A percentile compares a stretch with the other conserved stretches of the same genome.
Evolutionary conservation across 2,888 invertebrate species (phyloP).

Genomic region (Halictus quadricinctus): DNA sequence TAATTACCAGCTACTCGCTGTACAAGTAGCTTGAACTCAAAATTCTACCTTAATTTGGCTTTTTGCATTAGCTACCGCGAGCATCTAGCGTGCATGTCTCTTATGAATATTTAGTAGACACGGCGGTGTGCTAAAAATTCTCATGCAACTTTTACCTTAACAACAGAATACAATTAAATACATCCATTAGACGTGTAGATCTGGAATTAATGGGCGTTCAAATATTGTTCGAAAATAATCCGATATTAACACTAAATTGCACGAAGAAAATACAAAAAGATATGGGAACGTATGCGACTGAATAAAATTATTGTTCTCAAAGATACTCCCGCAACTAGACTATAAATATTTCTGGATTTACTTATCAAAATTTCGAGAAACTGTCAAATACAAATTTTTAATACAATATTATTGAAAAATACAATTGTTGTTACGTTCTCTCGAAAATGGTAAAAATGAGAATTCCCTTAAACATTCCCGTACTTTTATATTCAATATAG

Average conservation of each 20-base stretch:
- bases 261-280: not conserved
- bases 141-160: constrained; percentile 5
- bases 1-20: constrained; percentile 14
- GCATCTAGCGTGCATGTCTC: not conserved
- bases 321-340: not conserved
- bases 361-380: not conserved
- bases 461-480: not conserved
- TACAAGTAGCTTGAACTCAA: constrained; percentile 10
- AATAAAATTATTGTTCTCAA: not conserved
- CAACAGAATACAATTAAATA: constrained; percentile 11
- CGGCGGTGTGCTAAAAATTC: constrained; percentile 13
- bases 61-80: constrained; percentile 25
- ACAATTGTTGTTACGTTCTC: not conserved
- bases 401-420: not conserved
- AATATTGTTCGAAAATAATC: constrained; percentile 23
- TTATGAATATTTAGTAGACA: constrained; percentile 38
- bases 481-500: not conserved
- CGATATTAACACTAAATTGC: constrained; percentile 10
- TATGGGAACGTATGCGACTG: not conserved
- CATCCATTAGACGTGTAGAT: not conserved
- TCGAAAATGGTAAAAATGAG: not conserved
- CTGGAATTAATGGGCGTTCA: not conserved
- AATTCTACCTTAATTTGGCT: constrained; percentile 34
- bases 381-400: not conserved
- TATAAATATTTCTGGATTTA: not conserved